Conservation (phyloP, 1,140 invertebrate species). For the Trissolcus basalis region DNA sequence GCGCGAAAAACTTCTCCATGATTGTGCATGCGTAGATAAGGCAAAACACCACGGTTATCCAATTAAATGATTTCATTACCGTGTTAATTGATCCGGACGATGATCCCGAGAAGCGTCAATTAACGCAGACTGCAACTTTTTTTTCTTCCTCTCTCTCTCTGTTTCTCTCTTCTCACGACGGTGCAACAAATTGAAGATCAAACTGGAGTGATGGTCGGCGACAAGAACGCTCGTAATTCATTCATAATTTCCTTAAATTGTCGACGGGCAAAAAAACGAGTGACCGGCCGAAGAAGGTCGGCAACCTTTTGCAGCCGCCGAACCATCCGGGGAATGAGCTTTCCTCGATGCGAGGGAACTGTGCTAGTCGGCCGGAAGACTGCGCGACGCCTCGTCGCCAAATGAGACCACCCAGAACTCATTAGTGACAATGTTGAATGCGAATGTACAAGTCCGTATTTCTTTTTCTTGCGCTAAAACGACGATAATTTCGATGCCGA, state of each 20-base stretch:
- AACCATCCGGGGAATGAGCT: slow-evolving; percentile 51
- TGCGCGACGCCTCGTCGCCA: slow-evolving; percentile 57
- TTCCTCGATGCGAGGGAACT: slow-evolving; percentile 54
- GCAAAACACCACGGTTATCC: slow-evolving; percentile 22
- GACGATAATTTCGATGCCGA: slow-evolving; percentile 27
- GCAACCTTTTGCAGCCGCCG: slow-evolving; percentile 35
- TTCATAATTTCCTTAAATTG: slow-evolving; percentile 44
- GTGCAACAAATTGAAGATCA: slow-evolving; percentile 10
- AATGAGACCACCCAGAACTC: slow-evolving; percentile 58
- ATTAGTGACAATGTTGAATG: slow-evolving; percentile 40
- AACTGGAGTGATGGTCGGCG: slow-evolving; percentile 9
- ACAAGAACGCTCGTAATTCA: slow-evolving; percentile 25
- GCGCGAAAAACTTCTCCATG: slow-evolving; percentile 18
- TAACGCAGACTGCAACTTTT: slow-evolving; percentile 12
- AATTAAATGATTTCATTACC: slow-evolving; percentile 49
- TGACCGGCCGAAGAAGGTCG: slow-evolving; percentile 46
- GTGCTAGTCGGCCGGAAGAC: slow-evolving; percentile 61
- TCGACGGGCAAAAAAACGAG: slow-evolving; percentile 15
- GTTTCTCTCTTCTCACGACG: not conserved
- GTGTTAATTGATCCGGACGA: slow-evolving; percentile 36
- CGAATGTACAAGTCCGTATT: slow-evolving; percentile 37
- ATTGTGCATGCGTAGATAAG: slow-evolving; percentile 10
- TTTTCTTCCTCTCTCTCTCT: not conserved
- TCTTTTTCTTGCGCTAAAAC: slow-evolving; percentile 35
- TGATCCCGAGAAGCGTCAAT: slow-evolving; percentile 24